Evolutionary conservation across 2,797 vertebrate genomes (phyloP), one percentile per base, ranked within the genome.

Genomic region (Gobionotothen gibberifrons): DNA sequence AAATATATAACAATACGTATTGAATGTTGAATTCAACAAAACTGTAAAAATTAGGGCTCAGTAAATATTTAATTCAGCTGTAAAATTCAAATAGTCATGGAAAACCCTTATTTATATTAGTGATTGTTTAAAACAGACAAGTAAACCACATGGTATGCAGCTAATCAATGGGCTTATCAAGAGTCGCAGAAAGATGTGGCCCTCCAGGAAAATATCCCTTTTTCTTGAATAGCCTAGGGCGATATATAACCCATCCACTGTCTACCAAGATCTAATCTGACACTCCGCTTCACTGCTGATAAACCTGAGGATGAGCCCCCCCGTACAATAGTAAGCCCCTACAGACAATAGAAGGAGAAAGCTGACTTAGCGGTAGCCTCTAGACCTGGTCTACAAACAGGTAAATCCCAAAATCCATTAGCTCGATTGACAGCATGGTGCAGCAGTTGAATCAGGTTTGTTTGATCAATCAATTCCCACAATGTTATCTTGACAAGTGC

Each of bases 401-500:
- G 58, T 74, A 79, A 69, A 89, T 86, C 81, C 81, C 4, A 53
- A 80, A 36, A 86, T 87, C 82, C 88, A 83, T 87, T 74, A 74
- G 42, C 66, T 80, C 19, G 39, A 81, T n/a, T 77, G 80, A 78
- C 81, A 78, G 74, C 61, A 2, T 40, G 68, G 67, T 71, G 43
- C 81, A 81, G 72, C 43, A 60, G 42, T 42, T 26, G 29, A 69
- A 53, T 43, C 9, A 17, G 29, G 43, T 76, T 70, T 51, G 59
- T 76, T 80, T 79, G 56, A 91, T 85, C 83, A 78, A 78, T 90
- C 74, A 49, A 55, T 85, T 85, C 81, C 68, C 57, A 79, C 55
- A 78, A 79, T 80, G 78, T 87, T 85, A 85, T 87, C 83, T 89
- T 65, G 73, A 85, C 79, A 76, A 46, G n/a, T 80, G 82, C 85